Evolutionary conservation across 2,113 vertebrate genomes (phyloP), one percentile per base, ranked within the genome.

Genomic region (Copsychus sechellarum): DNA sequence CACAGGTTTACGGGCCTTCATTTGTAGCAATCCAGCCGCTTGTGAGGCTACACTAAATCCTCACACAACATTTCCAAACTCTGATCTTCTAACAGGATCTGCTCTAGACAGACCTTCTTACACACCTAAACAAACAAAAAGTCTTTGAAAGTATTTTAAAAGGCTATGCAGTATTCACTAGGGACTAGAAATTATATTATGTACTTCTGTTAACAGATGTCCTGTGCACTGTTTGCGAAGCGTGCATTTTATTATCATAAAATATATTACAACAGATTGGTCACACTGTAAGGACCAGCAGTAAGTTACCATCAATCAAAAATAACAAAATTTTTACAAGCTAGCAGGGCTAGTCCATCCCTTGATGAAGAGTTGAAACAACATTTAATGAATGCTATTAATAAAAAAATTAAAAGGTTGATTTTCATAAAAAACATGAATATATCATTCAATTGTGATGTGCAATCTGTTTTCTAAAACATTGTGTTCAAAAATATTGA

Each of bases 401-500:
- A 70, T 78, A 25, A 40, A 69, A 83, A 67, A 54, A 33, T 8
- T 25, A 10, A 43, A 21, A 51, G 12, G 6, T 43, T 24, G 4
- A 47, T 95, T 97, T 90, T 73, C 11, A 36, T 54, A 26, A 51
- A 81, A 95, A 95, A 84, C 24, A 23, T 21, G 45, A 81, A 66
- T 92, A 36, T 54, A 83, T 91, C 3, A 31, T 69, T 95, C 70
- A 90, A 34, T 83, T 93, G 80, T 88, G 28, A 54, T 74, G 29
- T 65, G 64, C 77, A 91, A 78, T 74, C 76, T 96, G 28, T 43
- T 81, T 71, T 93, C 96, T 76, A 81, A 94, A 92, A 90, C 47
- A 31, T 85, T 31, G 51, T 79, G 62, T 90, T 94, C 71, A 50
- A 89, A 95, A 96, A 76, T 50, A 88, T 9, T 60, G 51, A 47